Conservation (phyloP, 1,140 invertebrate genomes). For the Conopomorpha cramerella region DNA sequence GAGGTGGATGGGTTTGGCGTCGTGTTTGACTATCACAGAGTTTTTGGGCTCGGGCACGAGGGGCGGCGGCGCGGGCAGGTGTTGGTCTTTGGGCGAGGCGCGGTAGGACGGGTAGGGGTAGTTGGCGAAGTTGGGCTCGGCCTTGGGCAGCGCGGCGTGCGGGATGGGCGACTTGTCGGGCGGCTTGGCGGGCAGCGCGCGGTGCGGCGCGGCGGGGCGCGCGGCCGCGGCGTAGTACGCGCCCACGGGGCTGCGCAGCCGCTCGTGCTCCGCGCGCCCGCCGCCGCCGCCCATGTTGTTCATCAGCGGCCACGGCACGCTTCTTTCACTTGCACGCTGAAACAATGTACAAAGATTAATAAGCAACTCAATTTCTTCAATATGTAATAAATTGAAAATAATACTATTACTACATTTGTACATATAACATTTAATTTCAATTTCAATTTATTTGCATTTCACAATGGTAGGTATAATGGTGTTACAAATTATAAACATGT, state of each 20-base stretch:
- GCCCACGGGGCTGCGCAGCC: constrained; percentile 21
- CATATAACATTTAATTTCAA: no score
- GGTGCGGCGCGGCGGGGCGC: no score
- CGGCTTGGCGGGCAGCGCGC: constrained; percentile 62
- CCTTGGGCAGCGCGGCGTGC: constrained; percentile 68
- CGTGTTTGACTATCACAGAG: constrained; percentile 79
- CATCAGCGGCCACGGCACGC: constrained; percentile 56
- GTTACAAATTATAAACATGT: no score
- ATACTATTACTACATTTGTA: no score
- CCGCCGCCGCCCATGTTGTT: constrained; percentile 42
- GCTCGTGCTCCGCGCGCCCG: constrained; percentile 40
- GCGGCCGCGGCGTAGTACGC: constrained; percentile 12
- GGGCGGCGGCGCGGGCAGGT: constrained; percentile 64
- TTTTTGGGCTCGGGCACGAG: constrained; percentile 71
- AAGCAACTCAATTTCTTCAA: no score
- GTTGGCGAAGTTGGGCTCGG: constrained; percentile 73
- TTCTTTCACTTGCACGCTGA: constrained; percentile 50
- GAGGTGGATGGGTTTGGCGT: constrained; percentile 65
- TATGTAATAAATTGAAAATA: no score
- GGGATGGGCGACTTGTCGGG: constrained; percentile 61
- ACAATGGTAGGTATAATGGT: no score
- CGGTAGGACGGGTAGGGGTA: constrained; percentile 63
- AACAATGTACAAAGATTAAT: constrained; percentile 16
- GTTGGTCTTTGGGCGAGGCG: constrained; percentile 57
- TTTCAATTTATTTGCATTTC: no score